A percentile compares a stretch with the other conserved stretches of the same genome.
Conservation (phyloP, 1,140 invertebrate species). For the Mylabris phalerata region DNA sequence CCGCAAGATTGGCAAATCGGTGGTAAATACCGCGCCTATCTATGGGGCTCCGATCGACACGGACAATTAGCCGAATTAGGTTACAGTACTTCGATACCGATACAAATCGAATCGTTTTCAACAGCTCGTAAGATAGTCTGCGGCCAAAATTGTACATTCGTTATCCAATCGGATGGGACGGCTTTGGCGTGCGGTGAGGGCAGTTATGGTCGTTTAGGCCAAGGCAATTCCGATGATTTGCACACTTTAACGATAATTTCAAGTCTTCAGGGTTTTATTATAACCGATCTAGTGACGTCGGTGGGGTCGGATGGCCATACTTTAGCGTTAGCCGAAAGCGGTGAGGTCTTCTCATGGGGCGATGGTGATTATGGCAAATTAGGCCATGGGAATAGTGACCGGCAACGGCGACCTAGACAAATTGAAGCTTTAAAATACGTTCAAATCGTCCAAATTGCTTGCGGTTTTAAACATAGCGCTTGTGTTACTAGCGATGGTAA, state of each 20-base stretch:
- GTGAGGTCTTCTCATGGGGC: conserved; percentile 82
- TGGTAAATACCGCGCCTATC: conserved; percentile 54
- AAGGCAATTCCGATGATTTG: conserved; percentile 88
- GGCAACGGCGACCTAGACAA: conserved; percentile 56
- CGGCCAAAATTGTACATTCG: conserved; percentile 62
- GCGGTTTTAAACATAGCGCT: conserved; percentile 64
- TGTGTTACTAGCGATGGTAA: conserved; percentile 59
- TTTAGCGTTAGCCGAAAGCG: conserved; percentile 81
- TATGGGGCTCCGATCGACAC: conserved; percentile 60
- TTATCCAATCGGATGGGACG: conserved; percentile 52
- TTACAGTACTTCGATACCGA: conserved; percentile 41
- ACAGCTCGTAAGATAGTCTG: conserved; percentile 55
- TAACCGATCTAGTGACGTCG: conserved; percentile 58
- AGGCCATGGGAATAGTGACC: conserved; percentile 61
- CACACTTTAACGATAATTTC: conserved; percentile 57
- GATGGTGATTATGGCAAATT: conserved; percentile 82
- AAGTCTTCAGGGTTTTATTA: conserved; percentile 60
- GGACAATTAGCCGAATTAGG: conserved; percentile 58
- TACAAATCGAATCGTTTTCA: conserved; percentile 45
- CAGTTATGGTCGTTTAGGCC: conserved; percentile 84
- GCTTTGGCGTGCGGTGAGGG: conserved; percentile 95
- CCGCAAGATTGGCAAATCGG: conserved; percentile 64
- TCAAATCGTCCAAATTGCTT: conserved; percentile 56
- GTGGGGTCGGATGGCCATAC: conserved; percentile 96
- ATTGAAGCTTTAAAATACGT: conserved; percentile 60